Base-by-base conservation (phyloP, 1,140 invertebrate genomes). In the Listronotus bonariensis region DNA sequence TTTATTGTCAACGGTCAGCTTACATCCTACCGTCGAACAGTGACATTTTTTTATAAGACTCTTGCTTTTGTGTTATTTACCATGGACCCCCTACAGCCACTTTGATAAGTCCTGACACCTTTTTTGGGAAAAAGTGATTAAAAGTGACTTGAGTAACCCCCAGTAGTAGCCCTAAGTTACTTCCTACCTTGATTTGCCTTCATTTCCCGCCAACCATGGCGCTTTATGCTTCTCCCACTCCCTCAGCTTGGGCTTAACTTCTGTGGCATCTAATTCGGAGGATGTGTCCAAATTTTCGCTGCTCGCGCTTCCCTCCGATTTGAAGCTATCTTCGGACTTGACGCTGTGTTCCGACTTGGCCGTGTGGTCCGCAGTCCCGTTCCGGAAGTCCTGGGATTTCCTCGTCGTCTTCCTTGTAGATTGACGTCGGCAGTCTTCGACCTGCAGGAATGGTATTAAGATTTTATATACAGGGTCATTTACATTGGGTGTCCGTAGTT, bases 191-290 rank as follows among this genome's bases (percentile, higher is more conserved):
- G 86, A 71, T 86, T 87, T 32, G 85, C 76, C 72, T 88, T 88
- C 65, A 88, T 79, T 71, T 88, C 87, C n/a, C 63, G 83, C 86
- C 80, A 88, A 82, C 87, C 87, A 88, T 0, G 87, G 87, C 46
- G 84, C 86, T 69, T 82, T 83, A 65, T 86, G 83, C 69, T 85
- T 86, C 69, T 87, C 86, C 81, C 82, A 83, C 67, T 82, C 80
- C 1, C 81, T 74, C 34, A 82, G 72, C 69, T 82, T 82, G 5
- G 82, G 82, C 68, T 83, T 84, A 11, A 78, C 70, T 17, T 81
- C n/a, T 69, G 75, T 54, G 77, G 71, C 17, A 45, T 68, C 58
- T 32, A 66, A 62, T 12, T 68, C 52, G 14, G 49, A 61, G 14
- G 65, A 65, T 6, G 57, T 53, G 54, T 55, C 34, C 45, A 66